Base-by-base conservation (phyloP, 2,113 vertebrate genomes). In the Alaudala cheleensis region DNA sequence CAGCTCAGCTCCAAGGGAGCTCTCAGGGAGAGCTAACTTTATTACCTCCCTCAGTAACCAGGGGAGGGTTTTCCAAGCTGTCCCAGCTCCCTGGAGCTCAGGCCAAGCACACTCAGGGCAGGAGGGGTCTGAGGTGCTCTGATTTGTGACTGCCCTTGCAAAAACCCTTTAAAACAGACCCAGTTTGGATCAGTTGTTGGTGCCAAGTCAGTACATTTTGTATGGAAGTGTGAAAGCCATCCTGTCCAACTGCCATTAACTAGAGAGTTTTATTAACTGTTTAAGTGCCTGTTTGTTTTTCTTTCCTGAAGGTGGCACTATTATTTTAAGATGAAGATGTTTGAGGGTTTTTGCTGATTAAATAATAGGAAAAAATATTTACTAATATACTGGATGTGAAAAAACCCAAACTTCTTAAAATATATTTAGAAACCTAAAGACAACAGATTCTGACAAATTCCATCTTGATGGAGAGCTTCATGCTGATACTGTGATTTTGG, bases 231-330 rank as follows among this genome's bases (percentile, higher is more conserved):
- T 72, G 62, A 94, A 88, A 92, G 22, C 10, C 64, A 33, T 47
- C 58, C 13, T 3, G 12, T 67, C 37, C 82, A 44, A 78, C 25
- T 44, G 42, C 51, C 42, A 37, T 45, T 15, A 9, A 60, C 20
- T 15, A n/a, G 26, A 37, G 20, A 58, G 9, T 54, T 49, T 54
- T 76, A 23, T 77, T 90, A 94, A 92, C 79, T 60, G 4, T 60
- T 12, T 66, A 56, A 83, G n/a, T 39, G 69, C 79, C 90, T 79
- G 44, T 3, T 91, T 14, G 4, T 47, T 78, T 92, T 86, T 45
- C 44, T 71, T 81, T 86, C 96, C 96, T 96, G 86, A 96, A 96
- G 96, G 92, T 96, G 94, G 95, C 94, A 95, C 95, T 96, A 44
- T 74, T 49, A 80, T 94, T 97, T 94, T 77, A 62, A 78, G 22